A percentile compares a stretch with the other conserved stretches of the same genome.
Conservation (phyloP, 2,113 vertebrate genomes). For the Catharus minimus region DNA sequence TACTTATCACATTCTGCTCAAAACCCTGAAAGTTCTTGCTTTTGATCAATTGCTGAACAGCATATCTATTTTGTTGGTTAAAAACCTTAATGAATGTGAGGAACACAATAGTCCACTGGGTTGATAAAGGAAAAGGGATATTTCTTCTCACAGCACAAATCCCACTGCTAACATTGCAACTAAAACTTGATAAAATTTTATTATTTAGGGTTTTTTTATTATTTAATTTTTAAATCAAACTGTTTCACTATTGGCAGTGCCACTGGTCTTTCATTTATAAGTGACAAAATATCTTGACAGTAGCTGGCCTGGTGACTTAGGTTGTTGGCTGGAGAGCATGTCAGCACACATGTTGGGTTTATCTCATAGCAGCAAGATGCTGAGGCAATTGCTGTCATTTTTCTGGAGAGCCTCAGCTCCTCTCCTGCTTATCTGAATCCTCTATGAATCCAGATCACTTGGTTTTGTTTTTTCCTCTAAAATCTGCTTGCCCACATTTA, state of each 20-base stretch:
- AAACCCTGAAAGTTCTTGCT: not conserved
- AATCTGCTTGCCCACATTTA: not conserved
- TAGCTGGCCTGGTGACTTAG: not conserved
- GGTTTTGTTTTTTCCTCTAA: not conserved
- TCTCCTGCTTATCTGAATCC: not conserved
- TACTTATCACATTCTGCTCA: not conserved
- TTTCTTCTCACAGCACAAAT: not conserved
- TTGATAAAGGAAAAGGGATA: not conserved
- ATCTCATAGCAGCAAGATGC: not conserved
- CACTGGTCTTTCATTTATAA: not conserved
- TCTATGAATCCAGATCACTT: not conserved
- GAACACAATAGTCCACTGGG: not conserved
- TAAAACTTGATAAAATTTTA: not conserved
- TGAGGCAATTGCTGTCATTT: not conserved
- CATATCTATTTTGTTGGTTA: not conserved
- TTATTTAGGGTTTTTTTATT: too few species aligned
- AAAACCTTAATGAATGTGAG: not conserved
- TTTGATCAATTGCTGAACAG: not conserved
- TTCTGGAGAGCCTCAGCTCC: not conserved
- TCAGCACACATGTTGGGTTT: accelerated
- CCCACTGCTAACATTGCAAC: not conserved
- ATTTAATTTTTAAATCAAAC: not conserved
- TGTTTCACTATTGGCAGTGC: not conserved
- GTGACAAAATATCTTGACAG: not conserved
- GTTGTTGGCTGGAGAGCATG: not conserved